A percentile compares a stretch with the other conserved stretches of the same genome.
phyloP scores from a whole-genome alignment of 2,888 invertebrate genomes.

The Catocala nupta region DNA sequence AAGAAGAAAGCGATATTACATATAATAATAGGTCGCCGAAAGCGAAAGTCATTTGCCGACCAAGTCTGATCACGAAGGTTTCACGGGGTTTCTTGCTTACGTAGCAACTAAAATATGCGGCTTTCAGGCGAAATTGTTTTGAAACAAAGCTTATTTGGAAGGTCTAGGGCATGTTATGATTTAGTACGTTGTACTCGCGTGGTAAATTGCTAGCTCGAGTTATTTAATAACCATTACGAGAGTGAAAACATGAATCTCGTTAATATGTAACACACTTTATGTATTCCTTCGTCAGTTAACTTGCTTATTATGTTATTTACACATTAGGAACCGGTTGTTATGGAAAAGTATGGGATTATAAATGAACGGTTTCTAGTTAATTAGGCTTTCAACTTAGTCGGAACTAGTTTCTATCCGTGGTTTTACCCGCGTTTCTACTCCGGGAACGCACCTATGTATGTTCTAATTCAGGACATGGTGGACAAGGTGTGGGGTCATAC shows the following conservation, averaged over 20 bases:
- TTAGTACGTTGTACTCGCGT: constrained; percentile 8
- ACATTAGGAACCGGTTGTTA: too few species aligned
- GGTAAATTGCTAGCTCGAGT: constrained; percentile 1
- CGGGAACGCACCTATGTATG: too few species aligned
- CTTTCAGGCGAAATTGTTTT: constrained; percentile 22
- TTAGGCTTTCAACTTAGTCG: too few species aligned
- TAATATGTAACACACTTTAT: too few species aligned
- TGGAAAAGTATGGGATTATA: too few species aligned
- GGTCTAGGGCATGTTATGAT: constrained; percentile 23
- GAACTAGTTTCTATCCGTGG: too few species aligned
- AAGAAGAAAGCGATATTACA: constrained; percentile 50
- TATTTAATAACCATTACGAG: constrained; percentile 10
- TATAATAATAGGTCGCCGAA: constrained; percentile 58
- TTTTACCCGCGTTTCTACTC: too few species aligned
- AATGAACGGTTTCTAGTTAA: too few species aligned
- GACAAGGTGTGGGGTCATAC: too few species aligned
- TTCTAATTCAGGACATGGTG: too few species aligned
- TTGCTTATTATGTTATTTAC: too few species aligned
- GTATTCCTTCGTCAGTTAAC: too few species aligned
- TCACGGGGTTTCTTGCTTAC: constrained; percentile 48
- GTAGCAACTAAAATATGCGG: constrained; percentile 40
- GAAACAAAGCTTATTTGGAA: constrained; percentile 18
- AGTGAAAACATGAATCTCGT: neutral
- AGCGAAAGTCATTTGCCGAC: constrained; percentile 63
- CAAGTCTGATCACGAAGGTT: constrained; percentile 58